Evolutionary conservation across 2,888 invertebrate genomes (phyloP).

Genomic region (Machimus atricapillus): DNA sequence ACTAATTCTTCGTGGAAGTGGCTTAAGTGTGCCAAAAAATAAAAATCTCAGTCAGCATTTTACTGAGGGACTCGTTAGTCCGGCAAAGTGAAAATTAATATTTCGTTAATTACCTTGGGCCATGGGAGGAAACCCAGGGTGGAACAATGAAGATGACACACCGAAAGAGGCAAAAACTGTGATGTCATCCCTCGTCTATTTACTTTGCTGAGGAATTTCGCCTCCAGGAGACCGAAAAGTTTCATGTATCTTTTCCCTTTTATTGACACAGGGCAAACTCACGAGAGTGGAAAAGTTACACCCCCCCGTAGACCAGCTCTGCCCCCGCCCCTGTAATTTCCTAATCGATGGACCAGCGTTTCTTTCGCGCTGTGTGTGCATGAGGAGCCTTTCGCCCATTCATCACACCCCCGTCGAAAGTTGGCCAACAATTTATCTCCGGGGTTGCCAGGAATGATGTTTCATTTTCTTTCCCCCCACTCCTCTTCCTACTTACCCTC

Average conservation of each 20-base stretch:
- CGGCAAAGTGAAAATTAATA: conserved; percentile 25
- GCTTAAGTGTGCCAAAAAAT: not conserved
- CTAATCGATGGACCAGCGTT: not conserved
- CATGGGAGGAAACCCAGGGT: no score
- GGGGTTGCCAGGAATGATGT: conserved; percentile 15
- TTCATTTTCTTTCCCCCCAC: not conserved
- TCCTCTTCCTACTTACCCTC: no score
- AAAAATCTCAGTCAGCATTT: not conserved
- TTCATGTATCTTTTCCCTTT: not conserved
- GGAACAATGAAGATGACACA: conserved; percentile 28
- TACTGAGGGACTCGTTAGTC: not conserved
- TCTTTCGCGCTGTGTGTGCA: not conserved
- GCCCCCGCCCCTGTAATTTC: not conserved
- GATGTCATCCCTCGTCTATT: conserved; percentile 25
- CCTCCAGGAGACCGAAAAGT: not conserved
- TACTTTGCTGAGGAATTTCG: not conserved
- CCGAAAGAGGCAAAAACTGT: conserved; percentile 19
- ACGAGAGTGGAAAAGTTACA: conserved; percentile 5
- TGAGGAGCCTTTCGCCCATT: not conserved
- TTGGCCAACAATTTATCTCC: conserved; percentile 23
- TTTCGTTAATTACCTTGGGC: conserved; percentile 28
- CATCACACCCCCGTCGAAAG: conserved; percentile 17
- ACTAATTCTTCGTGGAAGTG: not conserved
- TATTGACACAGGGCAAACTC: not conserved
- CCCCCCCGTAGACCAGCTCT: not conserved